phyloP scores from a whole-genome alignment of 2,113 vertebrate genomes.

The Pyxicephalus adspersus region DNA sequence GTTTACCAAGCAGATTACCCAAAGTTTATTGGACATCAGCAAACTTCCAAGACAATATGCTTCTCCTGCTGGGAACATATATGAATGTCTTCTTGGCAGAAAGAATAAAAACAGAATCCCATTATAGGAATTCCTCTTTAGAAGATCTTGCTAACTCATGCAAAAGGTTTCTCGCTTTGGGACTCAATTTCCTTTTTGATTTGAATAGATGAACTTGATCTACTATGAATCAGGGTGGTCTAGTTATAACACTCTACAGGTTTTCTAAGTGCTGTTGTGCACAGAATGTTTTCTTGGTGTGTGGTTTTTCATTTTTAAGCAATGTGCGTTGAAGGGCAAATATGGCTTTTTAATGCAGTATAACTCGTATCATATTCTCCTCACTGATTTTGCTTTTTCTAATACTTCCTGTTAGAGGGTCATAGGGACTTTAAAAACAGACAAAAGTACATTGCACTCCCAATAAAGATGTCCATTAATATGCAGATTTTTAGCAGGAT shows the following conservation, averaged over 20 bases:
- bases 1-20: no score
- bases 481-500: no score
- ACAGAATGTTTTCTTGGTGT: not conserved
- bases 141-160: not conserved
- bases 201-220: slow-evolving; percentile 9
- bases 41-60: not conserved
- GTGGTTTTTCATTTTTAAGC: slow-evolving; percentile 24
- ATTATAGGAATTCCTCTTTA: not conserved
- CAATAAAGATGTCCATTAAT: no score
- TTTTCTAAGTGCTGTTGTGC: not conserved
- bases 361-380: slow-evolving; percentile 7
- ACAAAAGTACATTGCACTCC: no score
- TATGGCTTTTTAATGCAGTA: not conserved
- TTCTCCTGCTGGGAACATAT: not conserved
- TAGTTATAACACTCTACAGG: slow-evolving; percentile 8
- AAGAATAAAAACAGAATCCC: not conserved
- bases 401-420: no score
- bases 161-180: slow-evolving; percentile 6
- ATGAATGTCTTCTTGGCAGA: not conserved
- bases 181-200: not conserved
- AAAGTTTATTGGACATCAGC: no score
- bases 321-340: not conserved
- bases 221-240: slow-evolving; percentile 32
- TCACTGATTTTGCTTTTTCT: not conserved
- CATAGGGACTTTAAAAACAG: no score